A percentile compares a stretch with the other conserved stretches of the same genome.
phyloP scores from a whole-genome alignment of 92 coral and sea anemone species.

The Bergia sp. region DNA sequence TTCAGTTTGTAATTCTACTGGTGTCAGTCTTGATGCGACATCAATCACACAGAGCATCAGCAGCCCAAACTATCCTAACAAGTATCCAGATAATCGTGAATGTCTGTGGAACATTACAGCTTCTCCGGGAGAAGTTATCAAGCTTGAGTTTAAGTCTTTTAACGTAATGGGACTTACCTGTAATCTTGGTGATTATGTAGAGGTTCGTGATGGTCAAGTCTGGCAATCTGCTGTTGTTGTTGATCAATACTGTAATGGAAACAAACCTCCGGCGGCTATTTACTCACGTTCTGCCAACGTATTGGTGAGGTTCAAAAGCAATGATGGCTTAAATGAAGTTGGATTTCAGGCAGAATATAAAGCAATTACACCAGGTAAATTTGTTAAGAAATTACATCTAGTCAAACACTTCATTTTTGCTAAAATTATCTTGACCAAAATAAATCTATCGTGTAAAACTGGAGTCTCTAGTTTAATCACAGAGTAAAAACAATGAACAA shows the following conservation, averaged over 20 bases:
- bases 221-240: constrained; percentile 22
- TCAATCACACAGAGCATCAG: neutral
- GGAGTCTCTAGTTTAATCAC: too few relatives aligned
- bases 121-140: constrained; percentile 15
- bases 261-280: neutral
- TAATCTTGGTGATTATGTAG: constrained; percentile 17
- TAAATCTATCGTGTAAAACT: too few relatives aligned
- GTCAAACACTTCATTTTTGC: neutral
- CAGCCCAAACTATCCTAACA: constrained; percentile 21
- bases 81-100: neutral
- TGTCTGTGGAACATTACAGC: constrained; percentile 44
- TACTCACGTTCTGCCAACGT: constrained; percentile 18
- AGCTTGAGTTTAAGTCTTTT: constrained; percentile 10
- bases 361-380: constrained; percentile 24
- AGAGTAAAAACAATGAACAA: too few relatives aligned
- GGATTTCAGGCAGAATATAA: constrained; percentile 29
- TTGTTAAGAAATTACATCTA: neutral
- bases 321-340: neutral
- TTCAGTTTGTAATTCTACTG: constrained; percentile 29
- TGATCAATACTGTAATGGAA: constrained; percentile 16
- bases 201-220: constrained; percentile 25
- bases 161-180: neutral
- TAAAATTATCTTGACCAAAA: neutral
- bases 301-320: constrained; percentile 22
- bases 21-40: constrained; percentile 25